These are phyloP conservation scores for Orchestes rusci DNA, from an alignment of 2,888 invertebrate species.

Conservation along the genomic window DNA sequence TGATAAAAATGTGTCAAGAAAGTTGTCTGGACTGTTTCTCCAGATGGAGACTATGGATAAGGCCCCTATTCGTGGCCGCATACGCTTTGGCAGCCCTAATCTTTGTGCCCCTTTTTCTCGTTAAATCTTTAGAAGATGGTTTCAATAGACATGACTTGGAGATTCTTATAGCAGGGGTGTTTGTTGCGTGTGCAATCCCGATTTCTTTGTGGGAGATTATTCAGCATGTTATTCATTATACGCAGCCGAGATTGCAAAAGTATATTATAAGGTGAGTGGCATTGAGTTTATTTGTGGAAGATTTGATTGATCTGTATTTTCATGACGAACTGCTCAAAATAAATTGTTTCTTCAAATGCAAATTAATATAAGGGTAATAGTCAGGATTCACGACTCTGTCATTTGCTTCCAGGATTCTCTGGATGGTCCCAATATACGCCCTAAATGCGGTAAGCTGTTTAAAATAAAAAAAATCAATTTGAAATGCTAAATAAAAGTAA, in stretches of 20 bases:
- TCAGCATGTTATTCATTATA: slow-evolving; percentile 89
- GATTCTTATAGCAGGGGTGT: slow-evolving; percentile 80
- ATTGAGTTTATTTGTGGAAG: too few species aligned
- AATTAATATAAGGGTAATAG: too few species aligned
- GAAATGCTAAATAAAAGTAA: neutral
- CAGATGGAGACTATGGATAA: slow-evolving; percentile 85
- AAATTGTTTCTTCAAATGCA: too few species aligned
- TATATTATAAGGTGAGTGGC: slow-evolving; percentile 78
- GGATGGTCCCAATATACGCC: slow-evolving; percentile 98
- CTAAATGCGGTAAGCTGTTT: slow-evolving; percentile 78
- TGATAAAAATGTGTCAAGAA: slow-evolving; percentile 35
- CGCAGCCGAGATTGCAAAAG: slow-evolving; percentile 85
- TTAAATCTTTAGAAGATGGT: slow-evolving; percentile 72
- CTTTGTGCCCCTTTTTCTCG: slow-evolving; percentile 75
- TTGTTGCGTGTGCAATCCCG: slow-evolving; percentile 83
- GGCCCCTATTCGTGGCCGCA: slow-evolving; percentile 71
- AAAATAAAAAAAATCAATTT: neutral
- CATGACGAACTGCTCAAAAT: too few species aligned
- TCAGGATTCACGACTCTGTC: too few species aligned
- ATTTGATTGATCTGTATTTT: too few species aligned
- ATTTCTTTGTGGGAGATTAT: slow-evolving; percentile 93
- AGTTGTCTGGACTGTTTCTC: slow-evolving; percentile 37
- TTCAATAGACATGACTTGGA: slow-evolving; percentile 74
- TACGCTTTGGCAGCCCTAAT: slow-evolving; percentile 78
- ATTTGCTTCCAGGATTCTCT: slow-evolving; percentile 78